Evolutionary conservation across 2,797 vertebrate species (phyloP).

Genomic region (Anniella stebbinsi): DNA sequence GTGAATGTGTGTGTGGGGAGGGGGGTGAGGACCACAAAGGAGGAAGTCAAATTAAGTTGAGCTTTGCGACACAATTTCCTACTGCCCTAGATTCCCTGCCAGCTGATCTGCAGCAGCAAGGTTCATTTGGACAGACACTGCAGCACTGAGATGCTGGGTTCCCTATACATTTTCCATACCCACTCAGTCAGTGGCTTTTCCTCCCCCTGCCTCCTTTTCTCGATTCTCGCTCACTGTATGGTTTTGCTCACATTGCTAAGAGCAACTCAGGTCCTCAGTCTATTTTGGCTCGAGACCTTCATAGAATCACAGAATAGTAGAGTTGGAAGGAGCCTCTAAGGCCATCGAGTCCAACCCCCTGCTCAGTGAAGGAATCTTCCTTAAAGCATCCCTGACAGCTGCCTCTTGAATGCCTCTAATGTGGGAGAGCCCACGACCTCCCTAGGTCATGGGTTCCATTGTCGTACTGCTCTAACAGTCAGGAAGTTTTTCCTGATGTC

Average conservation of each 20-base stretch:
- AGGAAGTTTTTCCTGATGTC: no score
- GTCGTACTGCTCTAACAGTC: no score
- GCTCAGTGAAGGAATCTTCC: no score
- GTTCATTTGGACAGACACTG: constrained; percentile 55
- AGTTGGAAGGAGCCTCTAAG: no score
- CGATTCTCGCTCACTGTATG: neutral
- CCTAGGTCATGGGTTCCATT: no score
- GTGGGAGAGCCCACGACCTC: no score
- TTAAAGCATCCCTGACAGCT: no score
- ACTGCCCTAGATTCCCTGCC: constrained; percentile 65
- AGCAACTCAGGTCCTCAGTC: neutral
- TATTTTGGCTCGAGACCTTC: constrained; percentile 6
- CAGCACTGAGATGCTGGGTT: constrained; percentile 42
- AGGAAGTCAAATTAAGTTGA: neutral
- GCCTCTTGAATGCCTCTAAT: no score
- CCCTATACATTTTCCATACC: constrained; percentile 61
- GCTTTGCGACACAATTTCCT: constrained; percentile 17
- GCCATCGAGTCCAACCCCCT: no score
- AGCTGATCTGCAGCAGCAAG: constrained; percentile 42
- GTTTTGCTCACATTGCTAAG: neutral
- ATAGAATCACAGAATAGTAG: no score
- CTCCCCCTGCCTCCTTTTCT: neutral
- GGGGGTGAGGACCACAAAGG: neutral
- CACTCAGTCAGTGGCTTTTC: constrained; percentile 14
- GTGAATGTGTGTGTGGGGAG: neutral